Percentiles rank a stretch among this genome's conserved stretches.
Evolutionary conservation across 2,797 vertebrate genomes (phyloP).

Genomic region (Sebastes hopkinsi): DNA sequence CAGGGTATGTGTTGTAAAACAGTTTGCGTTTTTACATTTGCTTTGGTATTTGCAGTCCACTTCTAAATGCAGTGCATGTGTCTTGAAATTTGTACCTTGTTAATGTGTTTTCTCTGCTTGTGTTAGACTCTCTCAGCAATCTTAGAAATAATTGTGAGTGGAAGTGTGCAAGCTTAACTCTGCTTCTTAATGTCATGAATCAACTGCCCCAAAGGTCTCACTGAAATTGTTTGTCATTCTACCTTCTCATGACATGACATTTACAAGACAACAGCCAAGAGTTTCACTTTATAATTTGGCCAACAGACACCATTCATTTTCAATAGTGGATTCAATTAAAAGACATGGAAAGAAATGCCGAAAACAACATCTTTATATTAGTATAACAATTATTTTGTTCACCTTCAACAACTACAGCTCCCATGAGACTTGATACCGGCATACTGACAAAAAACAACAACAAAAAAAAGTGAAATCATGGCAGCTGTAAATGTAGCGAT

Average conservation of each 20-base stretch:
- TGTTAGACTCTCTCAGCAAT: background rate
- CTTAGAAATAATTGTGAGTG: background rate
- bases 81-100: background rate
- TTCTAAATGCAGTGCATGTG: background rate
- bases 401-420: background rate
- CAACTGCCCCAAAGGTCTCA: background rate
- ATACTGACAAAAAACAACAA: background rate
- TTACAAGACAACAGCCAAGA: slow-evolving; percentile 14
- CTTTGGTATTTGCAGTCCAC: background rate
- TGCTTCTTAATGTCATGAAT: slow-evolving; percentile 12
- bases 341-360: background rate
- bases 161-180: background rate
- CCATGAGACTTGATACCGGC: background rate
- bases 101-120: background rate
- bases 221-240: background rate
- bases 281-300: background rate
- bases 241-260: slow-evolving; percentile 15
- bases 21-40: background rate
- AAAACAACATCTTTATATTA: background rate
- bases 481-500: background rate
- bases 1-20: background rate
- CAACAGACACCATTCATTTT: background rate
- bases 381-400: background rate
- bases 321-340: slow-evolving; percentile 1
- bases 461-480: background rate